phyloP scores from a whole-genome alignment of 2,888 invertebrate species.

The Maniola hyperantus region DNA sequence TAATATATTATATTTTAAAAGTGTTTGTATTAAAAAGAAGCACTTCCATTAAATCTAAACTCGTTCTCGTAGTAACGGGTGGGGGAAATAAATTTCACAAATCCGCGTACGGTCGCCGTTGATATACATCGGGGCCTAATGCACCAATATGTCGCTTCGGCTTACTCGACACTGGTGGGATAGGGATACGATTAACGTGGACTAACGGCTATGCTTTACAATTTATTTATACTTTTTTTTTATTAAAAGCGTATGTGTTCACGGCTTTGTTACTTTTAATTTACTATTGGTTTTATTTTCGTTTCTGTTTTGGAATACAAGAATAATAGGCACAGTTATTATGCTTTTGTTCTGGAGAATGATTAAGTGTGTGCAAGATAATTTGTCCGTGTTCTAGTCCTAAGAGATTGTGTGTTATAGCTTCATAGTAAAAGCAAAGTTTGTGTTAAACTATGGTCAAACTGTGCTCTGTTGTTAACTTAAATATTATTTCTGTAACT shows the following conservation, averaged over 20 bases:
- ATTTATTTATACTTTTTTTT: constrained; percentile 4
- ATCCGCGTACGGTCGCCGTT: constrained; percentile 63
- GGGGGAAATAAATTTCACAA: constrained; percentile 70
- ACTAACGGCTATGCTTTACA: constrained; percentile 21
- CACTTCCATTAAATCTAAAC: constrained; percentile 30
- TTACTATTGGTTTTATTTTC: constrained; percentile 1
- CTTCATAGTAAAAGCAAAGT: too few relatives aligned
- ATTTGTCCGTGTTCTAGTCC: too few relatives aligned
- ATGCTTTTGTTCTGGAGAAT: too few relatives aligned
- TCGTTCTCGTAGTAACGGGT: constrained; percentile 43
- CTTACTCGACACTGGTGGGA: constrained; percentile 55
- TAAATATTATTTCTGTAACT: constrained; percentile 47
- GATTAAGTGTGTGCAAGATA: too few relatives aligned
- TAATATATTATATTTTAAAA: too few relatives aligned
- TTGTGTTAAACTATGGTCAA: too few relatives aligned
- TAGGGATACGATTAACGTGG: constrained; percentile 50
- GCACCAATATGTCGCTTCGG: constrained; percentile 68
- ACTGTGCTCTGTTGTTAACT: too few relatives aligned
- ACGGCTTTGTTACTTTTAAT: constrained; percentile 1
- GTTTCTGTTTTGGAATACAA: background rate
- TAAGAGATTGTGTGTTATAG: too few relatives aligned
- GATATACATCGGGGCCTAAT: constrained; percentile 68
- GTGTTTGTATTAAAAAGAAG: background rate
- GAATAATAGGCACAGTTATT: background rate
- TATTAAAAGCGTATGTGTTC: background rate